These are phyloP conservation scores for Scaptomyza cyrtandrae DNA, from an alignment of 2,888 invertebrate genomes.

Conservation along the genomic window DNA sequence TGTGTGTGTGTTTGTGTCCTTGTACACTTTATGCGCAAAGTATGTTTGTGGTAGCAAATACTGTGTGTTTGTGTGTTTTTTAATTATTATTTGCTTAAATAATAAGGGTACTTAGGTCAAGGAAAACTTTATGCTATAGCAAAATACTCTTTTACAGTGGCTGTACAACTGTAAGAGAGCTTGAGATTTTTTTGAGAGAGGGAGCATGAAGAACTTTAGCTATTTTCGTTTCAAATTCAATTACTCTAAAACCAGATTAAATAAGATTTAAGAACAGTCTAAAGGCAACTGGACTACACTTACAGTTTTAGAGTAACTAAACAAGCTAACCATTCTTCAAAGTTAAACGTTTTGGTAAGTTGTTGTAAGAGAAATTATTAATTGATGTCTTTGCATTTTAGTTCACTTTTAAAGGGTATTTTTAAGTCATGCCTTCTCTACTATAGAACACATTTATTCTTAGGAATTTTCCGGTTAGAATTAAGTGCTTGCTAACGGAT, in stretches of 20 bases:
- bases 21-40: too few relatives aligned
- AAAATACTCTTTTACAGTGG: background rate
- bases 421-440: background rate
- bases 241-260: too few relatives aligned
- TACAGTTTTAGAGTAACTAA: background rate
- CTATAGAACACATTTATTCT: background rate
- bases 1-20: constrained; percentile 3
- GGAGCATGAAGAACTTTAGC: too few relatives aligned
- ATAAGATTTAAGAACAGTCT: too few relatives aligned
- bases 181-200: too few relatives aligned
- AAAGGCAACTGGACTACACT: too few relatives aligned
- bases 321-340: background rate
- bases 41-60: too few relatives aligned
- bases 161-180: too few relatives aligned
- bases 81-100: too few relatives aligned
- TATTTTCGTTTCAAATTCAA: too few relatives aligned
- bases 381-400: background rate
- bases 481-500: constrained; percentile 44
- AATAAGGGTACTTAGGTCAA: background rate
- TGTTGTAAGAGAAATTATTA: background rate
- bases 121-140: background rate
- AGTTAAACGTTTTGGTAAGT: too few relatives aligned
- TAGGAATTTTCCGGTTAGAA: constrained; percentile 16
- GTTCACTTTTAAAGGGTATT: background rate
- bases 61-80: too few relatives aligned